Evolutionary conservation across 2,888 invertebrate genomes (phyloP).

Genomic region (Augiades crinisus): DNA sequence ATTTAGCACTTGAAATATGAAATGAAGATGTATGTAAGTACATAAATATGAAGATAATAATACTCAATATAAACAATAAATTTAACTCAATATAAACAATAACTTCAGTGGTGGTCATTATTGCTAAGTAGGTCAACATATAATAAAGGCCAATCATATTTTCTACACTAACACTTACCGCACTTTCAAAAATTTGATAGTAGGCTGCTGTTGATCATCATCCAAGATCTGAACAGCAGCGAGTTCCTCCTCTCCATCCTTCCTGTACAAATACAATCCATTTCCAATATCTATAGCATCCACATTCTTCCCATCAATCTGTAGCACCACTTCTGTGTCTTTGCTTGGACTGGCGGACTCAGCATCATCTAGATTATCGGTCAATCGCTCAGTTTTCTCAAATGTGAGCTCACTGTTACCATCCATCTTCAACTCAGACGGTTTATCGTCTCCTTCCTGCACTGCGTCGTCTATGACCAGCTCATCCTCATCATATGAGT

Average conservation of each 20-base stretch:
- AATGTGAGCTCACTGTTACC: conserved; percentile 38
- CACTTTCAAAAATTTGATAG: conserved; percentile 75
- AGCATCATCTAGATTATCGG: conserved; percentile 43
- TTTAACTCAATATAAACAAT: no score
- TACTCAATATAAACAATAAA: no score
- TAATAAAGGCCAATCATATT: not conserved
- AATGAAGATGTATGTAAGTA: no score
- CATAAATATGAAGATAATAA: no score
- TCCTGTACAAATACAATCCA: conserved; percentile 71
- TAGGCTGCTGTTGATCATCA: conserved; percentile 60
- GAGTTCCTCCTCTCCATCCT: conserved; percentile 64
- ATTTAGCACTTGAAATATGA: no score
- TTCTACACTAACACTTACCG: conserved; percentile 57
- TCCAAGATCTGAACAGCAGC: conserved; percentile 72
- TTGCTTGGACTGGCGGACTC: conserved; percentile 54
- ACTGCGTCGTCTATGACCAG: conserved; percentile 75
- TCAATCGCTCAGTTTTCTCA: conserved; percentile 40
- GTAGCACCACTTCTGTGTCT: conserved; percentile 68
- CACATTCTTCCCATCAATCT: conserved; percentile 74
- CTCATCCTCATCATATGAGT: conserved; percentile 74
- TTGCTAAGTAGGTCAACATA: no score
- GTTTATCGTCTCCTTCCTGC: conserved; percentile 54
- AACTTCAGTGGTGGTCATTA: no score
- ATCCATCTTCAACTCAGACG: conserved; percentile 42
- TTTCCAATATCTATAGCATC: conserved; percentile 76